A percentile compares a stretch with the other conserved stretches of the same genome.
phyloP scores from a whole-genome alignment of 2,113 vertebrate species.

The Halcyon malimbica region DNA sequence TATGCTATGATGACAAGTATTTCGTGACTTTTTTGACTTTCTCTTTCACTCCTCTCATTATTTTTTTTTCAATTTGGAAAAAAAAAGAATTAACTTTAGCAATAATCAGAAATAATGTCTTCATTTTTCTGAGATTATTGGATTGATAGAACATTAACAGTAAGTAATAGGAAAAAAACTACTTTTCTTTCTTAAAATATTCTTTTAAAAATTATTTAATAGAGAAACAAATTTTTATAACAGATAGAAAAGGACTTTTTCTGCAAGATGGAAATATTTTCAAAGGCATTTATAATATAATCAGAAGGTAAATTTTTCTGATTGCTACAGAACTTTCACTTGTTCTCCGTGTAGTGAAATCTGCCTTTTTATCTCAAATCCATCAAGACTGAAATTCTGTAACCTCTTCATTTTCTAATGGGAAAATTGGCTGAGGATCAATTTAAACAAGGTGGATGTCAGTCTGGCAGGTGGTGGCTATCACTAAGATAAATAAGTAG shows the following conservation, averaged over 20 bases:
- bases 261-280: not conserved
- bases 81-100: not conserved
- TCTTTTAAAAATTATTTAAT: too few relatives aligned
- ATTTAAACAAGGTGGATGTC: not conserved
- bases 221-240: not conserved
- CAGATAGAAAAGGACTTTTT: not conserved
- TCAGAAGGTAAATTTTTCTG: not conserved
- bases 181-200: not conserved
- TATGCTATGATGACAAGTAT: not conserved
- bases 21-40: not conserved
- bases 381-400: not conserved
- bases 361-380: not conserved
- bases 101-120: not conserved
- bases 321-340: not conserved
- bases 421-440: not conserved
- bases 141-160: not conserved
- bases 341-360: not conserved
- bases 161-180: not conserved
- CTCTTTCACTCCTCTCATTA: not conserved
- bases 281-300: not conserved
- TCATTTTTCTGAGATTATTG: not conserved
- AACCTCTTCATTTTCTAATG: not conserved
- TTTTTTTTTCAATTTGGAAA: not conserved
- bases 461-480: not conserved
- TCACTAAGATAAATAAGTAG: not conserved